These are phyloP conservation scores for Lophius piscatorius DNA, from an alignment of 2,113 vertebrate genomes.

Conservation along the genomic window DNA sequence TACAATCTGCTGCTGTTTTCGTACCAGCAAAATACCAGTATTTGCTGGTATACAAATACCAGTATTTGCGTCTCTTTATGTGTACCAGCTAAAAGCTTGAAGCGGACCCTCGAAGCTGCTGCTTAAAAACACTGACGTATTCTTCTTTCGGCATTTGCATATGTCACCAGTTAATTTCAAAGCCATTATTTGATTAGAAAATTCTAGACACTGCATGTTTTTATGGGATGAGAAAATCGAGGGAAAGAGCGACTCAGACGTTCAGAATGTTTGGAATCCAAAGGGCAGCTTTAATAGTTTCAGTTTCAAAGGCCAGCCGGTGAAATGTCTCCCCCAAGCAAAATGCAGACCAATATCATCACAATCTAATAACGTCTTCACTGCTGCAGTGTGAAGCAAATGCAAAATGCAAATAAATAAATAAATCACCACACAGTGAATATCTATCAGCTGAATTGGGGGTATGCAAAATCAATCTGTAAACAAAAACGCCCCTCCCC, in stretches of 20 bases:
- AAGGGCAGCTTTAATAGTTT: conserved; percentile 21
- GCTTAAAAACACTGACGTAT: conserved; percentile 19
- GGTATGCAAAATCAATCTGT: conserved; percentile 8
- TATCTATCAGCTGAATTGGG: conserved; percentile 25
- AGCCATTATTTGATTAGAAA: conserved; percentile 33
- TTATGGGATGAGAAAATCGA: neutral
- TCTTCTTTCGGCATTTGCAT: conserved; percentile 27
- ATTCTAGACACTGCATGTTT: conserved; percentile 1
- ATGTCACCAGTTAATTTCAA: conserved; percentile 40
- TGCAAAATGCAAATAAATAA: conserved; percentile 11
- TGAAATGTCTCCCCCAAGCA: conserved; percentile 8
- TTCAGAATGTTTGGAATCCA: conserved; percentile 2
- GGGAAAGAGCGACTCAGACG: conserved; percentile 1
- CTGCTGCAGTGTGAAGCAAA: conserved; percentile 15
- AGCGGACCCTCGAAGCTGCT: conserved; percentile 13
- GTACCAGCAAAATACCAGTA: conserved; percentile 9
- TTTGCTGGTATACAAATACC: conserved; percentile 15
- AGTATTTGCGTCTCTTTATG: conserved; percentile 12
- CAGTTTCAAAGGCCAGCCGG: conserved; percentile 10
- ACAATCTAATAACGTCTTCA: neutral
- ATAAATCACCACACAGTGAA: conserved; percentile 28
- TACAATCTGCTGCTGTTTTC: conserved; percentile 1
- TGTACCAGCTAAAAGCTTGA: conserved; percentile 3
- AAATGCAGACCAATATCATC: conserved; percentile 26
- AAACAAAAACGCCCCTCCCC: neutral